Evolutionary conservation across 2,113 vertebrate species (phyloP), one percentile per base, ranked within the genome.

Genomic region (Salvator merianae): DNA sequence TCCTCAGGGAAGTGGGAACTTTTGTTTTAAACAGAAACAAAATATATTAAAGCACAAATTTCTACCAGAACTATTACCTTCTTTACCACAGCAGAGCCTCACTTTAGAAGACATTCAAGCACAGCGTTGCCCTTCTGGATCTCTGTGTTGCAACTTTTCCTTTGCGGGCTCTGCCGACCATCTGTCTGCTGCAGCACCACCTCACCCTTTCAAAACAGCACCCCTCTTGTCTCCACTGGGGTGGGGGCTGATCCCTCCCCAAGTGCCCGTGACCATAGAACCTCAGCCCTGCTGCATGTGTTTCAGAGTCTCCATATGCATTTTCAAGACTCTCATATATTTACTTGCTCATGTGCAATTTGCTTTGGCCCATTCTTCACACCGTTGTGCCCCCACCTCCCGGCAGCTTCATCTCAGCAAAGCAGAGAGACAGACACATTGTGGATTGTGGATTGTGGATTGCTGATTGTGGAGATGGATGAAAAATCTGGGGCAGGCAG

Each of bases 1-100:
- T 91, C 83, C 93, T 81, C 87, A 94, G 94, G 91, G 92, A 94
- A 94, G 87, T 85, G 88, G 90, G 85, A 94, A 79, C 75, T 94
- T 83, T 83, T 86, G 89, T 95, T 94, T 80, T 50, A 95, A 94
- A 93, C 91, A 87, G 77, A 79, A 85, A 83, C 80, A 84, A 92
- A 93, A 90, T 93, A 91, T 95, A 96, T 94, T 96, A 97, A 97
- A 97, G 96, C 96, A 97, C 96, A 97, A 97, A 94, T 97, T 96
- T 97, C 93, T 97, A 96, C 92, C 79, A 71, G 88, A 95, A 95
- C 95, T 94, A 90, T 95, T 95, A 96, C 93, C 93, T 95, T 95
- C 94, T 95, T 96, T 95, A 91, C 94, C 92, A 89, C 84, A 85
- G 95, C 84, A 85, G 95, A 96, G 89, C 87, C 83, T 84, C 91